Percentiles rank a stretch among this genome's conserved stretches.
phyloP scores from a whole-genome alignment of 2,113 vertebrate species.

The Strigops habroptila region DNA sequence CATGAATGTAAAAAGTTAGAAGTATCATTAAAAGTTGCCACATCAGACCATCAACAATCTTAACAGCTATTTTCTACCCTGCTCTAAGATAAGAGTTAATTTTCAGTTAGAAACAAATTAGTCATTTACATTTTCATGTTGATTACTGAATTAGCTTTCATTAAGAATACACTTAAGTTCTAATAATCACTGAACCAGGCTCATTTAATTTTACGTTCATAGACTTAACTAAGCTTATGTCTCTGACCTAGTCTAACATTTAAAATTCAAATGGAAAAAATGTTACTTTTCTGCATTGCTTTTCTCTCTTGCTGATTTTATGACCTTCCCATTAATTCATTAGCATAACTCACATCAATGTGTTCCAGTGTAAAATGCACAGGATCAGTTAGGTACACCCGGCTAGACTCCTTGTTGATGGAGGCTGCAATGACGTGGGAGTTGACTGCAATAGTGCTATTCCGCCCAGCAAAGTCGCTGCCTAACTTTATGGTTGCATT shows the following conservation, averaged over 20 bases:
- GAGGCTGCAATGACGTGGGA: constrained; percentile 96
- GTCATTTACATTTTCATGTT: constrained; percentile 96
- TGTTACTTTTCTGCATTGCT: constrained; percentile 35
- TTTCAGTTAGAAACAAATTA: constrained; percentile 90
- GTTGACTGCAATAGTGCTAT: constrained; percentile 92
- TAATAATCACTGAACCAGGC: constrained; percentile 88
- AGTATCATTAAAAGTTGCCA: constrained; percentile 19
- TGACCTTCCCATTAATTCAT: constrained; percentile 69
- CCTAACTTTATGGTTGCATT: constrained; percentile 93
- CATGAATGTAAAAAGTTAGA: not conserved
- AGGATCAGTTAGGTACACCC: constrained; percentile 94
- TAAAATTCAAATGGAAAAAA: constrained; percentile 85
- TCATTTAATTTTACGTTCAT: constrained; percentile 96
- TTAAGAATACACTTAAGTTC: constrained; percentile 98
- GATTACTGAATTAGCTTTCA: constrained; percentile 98
- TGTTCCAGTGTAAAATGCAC: constrained; percentile 96
- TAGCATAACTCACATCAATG: constrained; percentile 89
- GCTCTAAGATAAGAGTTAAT: constrained; percentile 93
- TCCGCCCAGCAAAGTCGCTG: constrained; percentile 83
- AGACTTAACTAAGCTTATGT: constrained; percentile 89
- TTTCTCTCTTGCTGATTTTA: constrained; percentile 73
- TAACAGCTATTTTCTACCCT: constrained; percentile 70
- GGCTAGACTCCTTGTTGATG: constrained; percentile 98
- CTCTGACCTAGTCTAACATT: constrained; percentile 85
- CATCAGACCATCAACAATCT: constrained; percentile 4